Evolutionary conservation across 2,113 vertebrate genomes (phyloP).

Genomic region (Pseudorhombus dupliciocellatus): DNA sequence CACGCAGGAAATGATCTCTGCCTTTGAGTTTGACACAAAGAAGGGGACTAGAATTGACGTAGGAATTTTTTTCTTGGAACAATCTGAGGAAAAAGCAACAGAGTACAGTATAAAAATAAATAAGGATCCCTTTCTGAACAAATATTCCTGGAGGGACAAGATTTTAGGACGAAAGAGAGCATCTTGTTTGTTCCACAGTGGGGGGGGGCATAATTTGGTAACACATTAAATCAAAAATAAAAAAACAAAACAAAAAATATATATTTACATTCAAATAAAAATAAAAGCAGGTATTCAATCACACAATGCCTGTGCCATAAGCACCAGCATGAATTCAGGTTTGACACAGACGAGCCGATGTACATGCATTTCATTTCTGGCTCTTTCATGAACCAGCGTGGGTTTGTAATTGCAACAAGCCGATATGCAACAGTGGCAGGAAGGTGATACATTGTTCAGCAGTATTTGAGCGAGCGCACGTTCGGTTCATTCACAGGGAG

Average conservation of each 20-base stretch:
- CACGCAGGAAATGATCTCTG: constrained; percentile 53
- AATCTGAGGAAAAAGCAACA: constrained; percentile 39
- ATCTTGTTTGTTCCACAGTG: constrained; percentile 14
- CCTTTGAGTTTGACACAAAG: constrained; percentile 24
- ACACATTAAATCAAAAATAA: constrained; percentile 12
- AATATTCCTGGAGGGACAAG: background rate
- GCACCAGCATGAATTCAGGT: constrained; percentile 42
- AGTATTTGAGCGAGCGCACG: constrained; percentile 33
- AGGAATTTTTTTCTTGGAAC: background rate
- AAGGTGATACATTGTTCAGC: constrained; percentile 23
- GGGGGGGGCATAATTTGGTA: constrained; percentile 30
- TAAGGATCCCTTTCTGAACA: constrained; percentile 46
- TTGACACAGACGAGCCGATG: constrained; percentile 46
- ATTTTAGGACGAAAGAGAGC: background rate
- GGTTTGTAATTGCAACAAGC: constrained; percentile 27
- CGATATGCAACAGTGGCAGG: constrained; percentile 26
- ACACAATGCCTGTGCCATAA: constrained; percentile 9
- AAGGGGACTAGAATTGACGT: constrained; percentile 13
- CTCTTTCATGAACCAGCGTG: constrained; percentile 15
- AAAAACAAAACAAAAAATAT: constrained; percentile 2
- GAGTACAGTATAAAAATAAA: constrained; percentile 58
- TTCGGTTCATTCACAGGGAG: constrained; percentile 40
- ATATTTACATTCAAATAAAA: constrained; percentile 60
- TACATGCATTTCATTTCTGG: constrained; percentile 69
- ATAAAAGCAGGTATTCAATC: constrained; percentile 40